Evolutionary conservation across 2,797 vertebrate genomes (phyloP).

Genomic region (Leptodactylus fallax): DNA sequence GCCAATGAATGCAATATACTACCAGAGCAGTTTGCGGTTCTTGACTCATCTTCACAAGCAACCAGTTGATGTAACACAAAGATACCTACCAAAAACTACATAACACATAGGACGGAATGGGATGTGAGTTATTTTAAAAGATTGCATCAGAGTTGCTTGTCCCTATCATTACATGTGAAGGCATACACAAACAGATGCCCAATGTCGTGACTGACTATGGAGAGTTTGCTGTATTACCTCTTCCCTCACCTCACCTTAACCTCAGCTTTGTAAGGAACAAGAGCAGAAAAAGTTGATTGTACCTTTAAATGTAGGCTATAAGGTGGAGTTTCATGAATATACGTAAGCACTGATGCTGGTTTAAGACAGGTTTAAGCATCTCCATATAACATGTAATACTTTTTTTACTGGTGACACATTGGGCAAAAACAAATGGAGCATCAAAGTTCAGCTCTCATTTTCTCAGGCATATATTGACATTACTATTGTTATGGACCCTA

Average conservation of each 20-base stretch:
- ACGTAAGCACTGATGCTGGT: too few species aligned
- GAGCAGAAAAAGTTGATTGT: background rate
- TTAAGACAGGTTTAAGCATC: too few species aligned
- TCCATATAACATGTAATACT: too few species aligned
- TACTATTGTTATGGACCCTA: too few species aligned
- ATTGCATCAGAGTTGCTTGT: constrained; percentile 17
- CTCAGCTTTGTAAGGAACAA: background rate
- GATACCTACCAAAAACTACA: background rate
- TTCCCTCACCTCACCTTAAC: constrained; percentile 2
- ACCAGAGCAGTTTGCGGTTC: background rate
- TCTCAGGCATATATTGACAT: too few species aligned
- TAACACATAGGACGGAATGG: background rate
- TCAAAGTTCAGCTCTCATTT: too few species aligned
- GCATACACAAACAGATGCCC: background rate
- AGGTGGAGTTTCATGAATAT: background rate
- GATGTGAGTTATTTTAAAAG: background rate
- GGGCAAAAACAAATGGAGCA: too few species aligned
- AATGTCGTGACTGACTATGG: too few species aligned
- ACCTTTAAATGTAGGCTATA: background rate
- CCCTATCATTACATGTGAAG: constrained; percentile 4
- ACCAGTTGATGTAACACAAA: background rate
- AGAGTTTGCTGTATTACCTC: background rate
- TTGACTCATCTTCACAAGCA: background rate
- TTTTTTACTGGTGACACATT: too few species aligned
- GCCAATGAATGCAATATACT: background rate